Conservation (phyloP, 2,888 invertebrate genomes). For the Herminia tarsipennalis region DNA sequence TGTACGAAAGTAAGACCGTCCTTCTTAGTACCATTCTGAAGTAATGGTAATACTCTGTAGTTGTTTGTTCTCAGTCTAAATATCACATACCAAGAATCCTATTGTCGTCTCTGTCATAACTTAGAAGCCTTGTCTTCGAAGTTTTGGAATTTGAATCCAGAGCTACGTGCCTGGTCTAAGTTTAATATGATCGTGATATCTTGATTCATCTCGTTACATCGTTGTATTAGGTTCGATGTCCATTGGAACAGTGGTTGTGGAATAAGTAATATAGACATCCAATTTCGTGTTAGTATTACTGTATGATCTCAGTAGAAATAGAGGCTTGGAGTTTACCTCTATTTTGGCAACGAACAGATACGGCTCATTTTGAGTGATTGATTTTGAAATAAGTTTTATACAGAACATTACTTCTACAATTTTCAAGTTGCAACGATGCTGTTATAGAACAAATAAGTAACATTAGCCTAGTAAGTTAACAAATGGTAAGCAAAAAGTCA, state of each 20-base stretch:
- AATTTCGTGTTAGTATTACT: conserved; percentile 4
- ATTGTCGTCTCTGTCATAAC: too few relatives aligned
- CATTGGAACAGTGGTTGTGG: background rate
- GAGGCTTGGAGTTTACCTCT: background rate
- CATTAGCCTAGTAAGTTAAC: too few relatives aligned
- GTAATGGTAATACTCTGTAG: too few relatives aligned
- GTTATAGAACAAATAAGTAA: too few relatives aligned
- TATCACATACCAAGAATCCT: too few relatives aligned
- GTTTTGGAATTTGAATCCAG: background rate
- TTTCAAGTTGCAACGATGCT: too few relatives aligned
- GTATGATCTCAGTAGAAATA: background rate
- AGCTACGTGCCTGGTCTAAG: conserved; percentile 4
- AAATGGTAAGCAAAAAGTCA: too few relatives aligned
- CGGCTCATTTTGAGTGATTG: background rate
- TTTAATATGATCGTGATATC: conserved; percentile 6
- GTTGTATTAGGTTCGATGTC: conserved; percentile 1
- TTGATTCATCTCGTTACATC: conserved; percentile 4
- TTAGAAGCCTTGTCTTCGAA: background rate
- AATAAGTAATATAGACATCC: background rate
- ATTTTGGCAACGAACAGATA: background rate
- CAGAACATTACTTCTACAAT: too few relatives aligned
- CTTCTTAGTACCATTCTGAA: too few relatives aligned
- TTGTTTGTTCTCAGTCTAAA: too few relatives aligned
- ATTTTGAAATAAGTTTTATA: too few relatives aligned
- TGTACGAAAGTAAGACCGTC: too few relatives aligned